These are phyloP conservation scores for Helogale parvula DNA, from an alignment of 2,113 vertebrate genomes.

Conservation along the genomic window DNA sequence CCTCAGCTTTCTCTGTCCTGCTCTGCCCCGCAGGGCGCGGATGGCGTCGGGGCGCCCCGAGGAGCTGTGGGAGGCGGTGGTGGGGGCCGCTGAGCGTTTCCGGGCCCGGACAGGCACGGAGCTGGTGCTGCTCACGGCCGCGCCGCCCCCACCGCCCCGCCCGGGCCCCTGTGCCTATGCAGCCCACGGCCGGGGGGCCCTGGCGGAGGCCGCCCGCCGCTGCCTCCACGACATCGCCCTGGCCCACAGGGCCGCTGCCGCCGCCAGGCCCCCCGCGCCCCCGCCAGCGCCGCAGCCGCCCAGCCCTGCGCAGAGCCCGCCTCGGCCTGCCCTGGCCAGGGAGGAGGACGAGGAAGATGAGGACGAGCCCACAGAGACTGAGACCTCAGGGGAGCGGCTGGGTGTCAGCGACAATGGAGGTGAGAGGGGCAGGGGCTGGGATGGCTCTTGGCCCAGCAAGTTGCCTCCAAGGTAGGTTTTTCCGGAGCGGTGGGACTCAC, in stretches of 20 bases:
- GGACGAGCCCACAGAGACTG: constrained; percentile 85
- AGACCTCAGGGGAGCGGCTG: constrained; percentile 77
- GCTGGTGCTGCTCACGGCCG: constrained; percentile 91
- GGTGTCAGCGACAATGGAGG: constrained; percentile 71
- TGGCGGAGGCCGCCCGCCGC: constrained; percentile 89
- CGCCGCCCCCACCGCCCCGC: constrained; percentile 88
- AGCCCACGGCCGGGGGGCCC: constrained; percentile 90
- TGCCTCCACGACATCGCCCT: constrained; percentile 94
- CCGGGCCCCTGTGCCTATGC: constrained; percentile 86
- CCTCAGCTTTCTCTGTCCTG: background rate
- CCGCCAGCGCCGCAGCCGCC: constrained; percentile 81
- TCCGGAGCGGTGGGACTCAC: background rate
- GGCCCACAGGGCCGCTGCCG: constrained; percentile 90
- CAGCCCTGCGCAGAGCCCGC: constrained; percentile 67
- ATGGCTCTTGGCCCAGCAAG: background rate
- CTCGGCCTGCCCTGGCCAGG: background rate
- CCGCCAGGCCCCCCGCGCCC: constrained; percentile 77
- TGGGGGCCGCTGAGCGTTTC: constrained; percentile 91
- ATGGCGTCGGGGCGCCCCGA: constrained; percentile 89
- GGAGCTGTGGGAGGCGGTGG: constrained; percentile 93
- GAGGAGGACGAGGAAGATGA: constrained; percentile 82
- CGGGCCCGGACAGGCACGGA: constrained; percentile 92
- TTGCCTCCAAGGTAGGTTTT: accelerated
- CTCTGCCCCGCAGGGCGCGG: constrained; percentile 65
- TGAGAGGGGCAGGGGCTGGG: background rate